Conservation (phyloP, 2,797 vertebrate genomes). For the Cuniculus paca region DNA sequence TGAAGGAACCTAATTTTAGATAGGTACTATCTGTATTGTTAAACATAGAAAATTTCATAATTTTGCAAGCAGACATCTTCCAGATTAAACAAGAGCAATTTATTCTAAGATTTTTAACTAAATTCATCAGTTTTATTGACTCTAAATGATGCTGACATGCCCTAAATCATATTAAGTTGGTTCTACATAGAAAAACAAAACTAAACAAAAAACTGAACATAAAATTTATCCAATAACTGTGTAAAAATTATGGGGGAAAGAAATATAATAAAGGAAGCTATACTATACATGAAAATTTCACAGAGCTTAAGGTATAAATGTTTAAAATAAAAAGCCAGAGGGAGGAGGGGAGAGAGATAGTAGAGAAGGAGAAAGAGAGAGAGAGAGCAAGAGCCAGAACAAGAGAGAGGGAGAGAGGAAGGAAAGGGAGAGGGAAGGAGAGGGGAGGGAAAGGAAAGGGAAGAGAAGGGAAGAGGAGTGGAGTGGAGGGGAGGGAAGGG, state of each 20-base stretch:
- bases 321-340: neutral
- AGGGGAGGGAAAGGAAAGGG: too few species aligned
- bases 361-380: too few species aligned
- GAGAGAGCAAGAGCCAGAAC: accelerated
- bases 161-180: neutral
- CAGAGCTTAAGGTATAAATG: neutral
- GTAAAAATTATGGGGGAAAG: neutral
- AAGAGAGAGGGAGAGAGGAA: accelerated
- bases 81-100: neutral
- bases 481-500: neutral
- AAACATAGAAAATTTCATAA: neutral
- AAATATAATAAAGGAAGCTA: neutral
- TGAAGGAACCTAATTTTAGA: neutral
- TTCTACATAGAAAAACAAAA: constrained; percentile 8
- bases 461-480: accelerated
- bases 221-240: neutral
- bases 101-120: constrained; percentile 25
- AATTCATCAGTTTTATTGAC: neutral
- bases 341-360: too few species aligned
- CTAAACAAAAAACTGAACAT: neutral
- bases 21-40: neutral
- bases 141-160: neutral
- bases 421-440: neutral
- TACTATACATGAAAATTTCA: neutral
- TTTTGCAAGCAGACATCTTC: neutral